Percentiles rank a stretch among this genome's conserved stretches.
Evolutionary conservation across 1,140 invertebrate genomes (phyloP).

Genomic region (Cydia splendana): DNA sequence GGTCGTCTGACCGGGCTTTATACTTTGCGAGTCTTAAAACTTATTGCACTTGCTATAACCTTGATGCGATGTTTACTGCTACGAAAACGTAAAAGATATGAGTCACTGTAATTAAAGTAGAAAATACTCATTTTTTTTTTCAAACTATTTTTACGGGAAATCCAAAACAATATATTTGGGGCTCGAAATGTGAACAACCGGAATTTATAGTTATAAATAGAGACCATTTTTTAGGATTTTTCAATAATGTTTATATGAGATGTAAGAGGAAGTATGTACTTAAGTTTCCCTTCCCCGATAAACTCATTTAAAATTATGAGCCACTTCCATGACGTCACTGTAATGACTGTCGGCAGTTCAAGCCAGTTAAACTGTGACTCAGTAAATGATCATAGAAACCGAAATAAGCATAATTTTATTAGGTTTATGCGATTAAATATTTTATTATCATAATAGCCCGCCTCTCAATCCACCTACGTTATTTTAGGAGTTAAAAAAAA

Average conservation of each 20-base stretch:
- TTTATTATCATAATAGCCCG: background rate
- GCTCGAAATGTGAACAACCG: too few relatives aligned
- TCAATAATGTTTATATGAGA: background rate
- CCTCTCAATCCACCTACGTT: background rate
- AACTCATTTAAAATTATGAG: background rate
- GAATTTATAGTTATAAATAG: too few relatives aligned
- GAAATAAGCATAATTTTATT: conserved; percentile 18
- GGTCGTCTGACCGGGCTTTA: background rate
- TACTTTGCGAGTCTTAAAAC: background rate
- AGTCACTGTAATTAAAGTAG: background rate
- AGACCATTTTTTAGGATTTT: too few relatives aligned
- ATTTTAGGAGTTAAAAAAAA: background rate
- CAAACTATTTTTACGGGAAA: too few relatives aligned
- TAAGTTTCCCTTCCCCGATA: background rate
- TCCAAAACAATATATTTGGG: too few relatives aligned
- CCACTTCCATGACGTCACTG: background rate
- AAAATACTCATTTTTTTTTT: too few relatives aligned
- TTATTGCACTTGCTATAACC: background rate
- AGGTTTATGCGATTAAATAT: conserved; percentile 14
- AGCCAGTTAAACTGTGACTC: conserved; percentile 7
- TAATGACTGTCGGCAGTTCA: conserved; percentile 5
- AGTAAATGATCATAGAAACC: conserved; percentile 21
- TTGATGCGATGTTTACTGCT: background rate
- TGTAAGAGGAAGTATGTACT: background rate
- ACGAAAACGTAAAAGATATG: background rate